Base-by-base conservation (phyloP, 2,888 invertebrate genomes). In the Eilema griseolum region DNA sequence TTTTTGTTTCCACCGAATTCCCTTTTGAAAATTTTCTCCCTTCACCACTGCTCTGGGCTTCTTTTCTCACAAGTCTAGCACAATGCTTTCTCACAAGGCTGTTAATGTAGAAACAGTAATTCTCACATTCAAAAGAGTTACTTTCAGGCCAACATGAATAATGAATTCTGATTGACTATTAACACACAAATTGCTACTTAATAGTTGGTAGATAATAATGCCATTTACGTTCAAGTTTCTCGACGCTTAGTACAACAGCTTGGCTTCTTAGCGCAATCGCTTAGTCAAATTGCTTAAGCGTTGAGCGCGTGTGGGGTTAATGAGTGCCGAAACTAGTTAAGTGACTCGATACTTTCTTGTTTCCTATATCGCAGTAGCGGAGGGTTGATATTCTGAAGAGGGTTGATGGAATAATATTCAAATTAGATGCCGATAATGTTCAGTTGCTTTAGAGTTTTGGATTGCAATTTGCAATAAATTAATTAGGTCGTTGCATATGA, bases 311-410 rank as follows among this genome's bases (percentile, higher is more conserved):
- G 52, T 52, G 52, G 20, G 52, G 20, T n/a, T 52, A 52, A 52
- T 52, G n/a, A 46, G 20, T n/a, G 10, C 46, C 52, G n/a, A 52
- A 52, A 8, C 20, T n/a, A 52, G n/a, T 52, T 52, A n/a, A n/a
- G n/a, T 52, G 52, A 10, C 52, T 46, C 7, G 46, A 46, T 20
- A 20, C 46, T 52, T 52, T n/a, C 52, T 10, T 3, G n/a, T 52
- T 52, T 52, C 52, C 52, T n/a, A 52, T n/a, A 52, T 52, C 52
- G 10, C 20, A 52, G n/a, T 8, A 8, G n/a, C 8, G 52, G 3
- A n/a, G 52, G n/a, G 52, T 52, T 46, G n/a, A 52, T 52, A 52
- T n/a, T 52, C 8, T 52, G 52, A 52, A 52, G 52, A 52, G n/a
- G 10, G 52, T 52, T 52, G 52, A 52, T 3, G 12, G 5, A 28